phyloP scores from a whole-genome alignment of 2,113 vertebrate species.

The Misgurnus anguillicaudatus region DNA sequence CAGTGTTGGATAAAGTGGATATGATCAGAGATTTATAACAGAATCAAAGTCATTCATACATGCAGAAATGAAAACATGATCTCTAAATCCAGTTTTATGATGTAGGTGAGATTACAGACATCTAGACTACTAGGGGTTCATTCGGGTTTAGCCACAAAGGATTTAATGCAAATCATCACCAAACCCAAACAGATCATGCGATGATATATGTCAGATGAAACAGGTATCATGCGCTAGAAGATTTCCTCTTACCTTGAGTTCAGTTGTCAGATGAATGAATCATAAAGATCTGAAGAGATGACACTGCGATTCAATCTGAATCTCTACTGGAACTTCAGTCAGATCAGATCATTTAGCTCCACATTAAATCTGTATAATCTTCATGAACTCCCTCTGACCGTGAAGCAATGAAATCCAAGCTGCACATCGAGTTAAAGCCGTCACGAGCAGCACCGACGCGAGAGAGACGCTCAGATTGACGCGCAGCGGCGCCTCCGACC shows the following conservation, averaged over 20 bases:
- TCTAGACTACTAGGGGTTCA: neutral
- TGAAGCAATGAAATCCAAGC: neutral
- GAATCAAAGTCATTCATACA: neutral
- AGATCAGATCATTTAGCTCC: neutral
- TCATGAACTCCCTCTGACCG: neutral
- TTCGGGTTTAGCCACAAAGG: neutral
- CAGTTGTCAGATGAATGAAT: slow-evolving; percentile 11
- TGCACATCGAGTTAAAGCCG: neutral
- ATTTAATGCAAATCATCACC: slow-evolving; percentile 9
- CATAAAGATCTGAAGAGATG: neutral
- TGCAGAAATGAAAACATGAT: neutral
- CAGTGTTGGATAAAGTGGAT: no score
- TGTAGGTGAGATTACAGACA: neutral
- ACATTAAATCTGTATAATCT: neutral
- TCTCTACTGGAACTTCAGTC: slow-evolving; percentile 18
- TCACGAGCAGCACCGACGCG: neutral
- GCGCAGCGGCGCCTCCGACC: slow-evolving; percentile 16
- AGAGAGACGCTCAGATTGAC: neutral
- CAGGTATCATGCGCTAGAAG: neutral
- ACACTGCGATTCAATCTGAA: neutral
- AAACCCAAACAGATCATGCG: neutral
- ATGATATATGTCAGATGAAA: neutral
- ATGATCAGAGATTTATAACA: neutral
- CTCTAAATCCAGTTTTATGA: neutral
- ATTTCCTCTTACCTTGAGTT: slow-evolving; percentile 21